phyloP scores from a whole-genome alignment of 2,113 vertebrate species.

The Osmerus mordax region DNA sequence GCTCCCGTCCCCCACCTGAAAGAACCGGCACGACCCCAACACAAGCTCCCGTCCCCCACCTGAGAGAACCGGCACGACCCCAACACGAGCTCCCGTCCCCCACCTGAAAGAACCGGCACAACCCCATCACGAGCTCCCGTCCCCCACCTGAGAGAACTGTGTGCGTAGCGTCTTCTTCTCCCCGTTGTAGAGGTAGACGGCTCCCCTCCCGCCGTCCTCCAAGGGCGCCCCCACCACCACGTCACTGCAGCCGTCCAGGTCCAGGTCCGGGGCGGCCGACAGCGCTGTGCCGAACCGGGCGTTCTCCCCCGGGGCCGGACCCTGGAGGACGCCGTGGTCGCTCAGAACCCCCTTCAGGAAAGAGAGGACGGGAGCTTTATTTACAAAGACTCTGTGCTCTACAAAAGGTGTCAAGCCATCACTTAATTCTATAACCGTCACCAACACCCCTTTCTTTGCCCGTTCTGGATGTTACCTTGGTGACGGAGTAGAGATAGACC shows the following conservation, averaged over 20 bases:
- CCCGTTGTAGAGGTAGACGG: conserved; percentile 84
- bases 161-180: conserved; percentile 69
- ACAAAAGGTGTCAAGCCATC: too few species aligned
- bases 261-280: conserved; percentile 71
- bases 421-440: too few species aligned
- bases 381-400: too few species aligned
- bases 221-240: conserved; percentile 81
- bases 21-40: too few species aligned
- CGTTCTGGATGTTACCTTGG: conserved; percentile 58
- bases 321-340: conserved; percentile 70
- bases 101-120: conserved; percentile 66
- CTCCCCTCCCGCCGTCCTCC: conserved; percentile 77
- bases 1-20: too few species aligned
- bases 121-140: too few species aligned
- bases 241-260: conserved; percentile 82
- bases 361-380: too few species aligned
- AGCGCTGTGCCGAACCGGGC: conserved; percentile 81
- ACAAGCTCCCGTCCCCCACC: conserved; percentile 53
- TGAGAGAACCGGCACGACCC: conserved; percentile 44
- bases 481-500: conserved; percentile 80
- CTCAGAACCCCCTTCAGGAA: conserved; percentile 72
- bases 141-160: conserved; percentile 78
- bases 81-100: too few species aligned
- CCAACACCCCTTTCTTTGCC: too few species aligned
- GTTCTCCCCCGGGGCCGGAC: conserved; percentile 74